Evolutionary conservation across 2,113 vertebrate genomes (phyloP).

Genomic region (Ceyx margarethae): DNA sequence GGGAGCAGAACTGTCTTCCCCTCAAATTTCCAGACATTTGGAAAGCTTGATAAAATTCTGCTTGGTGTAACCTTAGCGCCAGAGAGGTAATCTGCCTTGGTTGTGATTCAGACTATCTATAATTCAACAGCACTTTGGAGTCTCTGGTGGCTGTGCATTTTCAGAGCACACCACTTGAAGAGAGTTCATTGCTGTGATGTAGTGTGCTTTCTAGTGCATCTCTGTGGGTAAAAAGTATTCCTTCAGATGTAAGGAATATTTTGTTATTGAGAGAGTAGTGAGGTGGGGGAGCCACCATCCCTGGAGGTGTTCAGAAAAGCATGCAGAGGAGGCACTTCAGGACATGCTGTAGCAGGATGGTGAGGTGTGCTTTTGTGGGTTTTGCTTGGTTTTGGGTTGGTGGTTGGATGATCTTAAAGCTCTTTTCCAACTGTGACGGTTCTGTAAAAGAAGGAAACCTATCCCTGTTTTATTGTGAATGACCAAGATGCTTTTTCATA

Average conservation of each 20-base stretch:
- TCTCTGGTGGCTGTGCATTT: not conserved
- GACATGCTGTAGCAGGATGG: no score
- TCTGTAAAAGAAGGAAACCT: not conserved
- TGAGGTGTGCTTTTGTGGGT: no score
- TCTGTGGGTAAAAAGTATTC: not conserved
- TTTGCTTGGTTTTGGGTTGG: no score
- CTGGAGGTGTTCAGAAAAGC: no score
- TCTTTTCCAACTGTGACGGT: no score
- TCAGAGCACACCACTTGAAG: not conserved
- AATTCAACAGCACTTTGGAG: constrained; percentile 5
- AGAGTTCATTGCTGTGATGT: not conserved
- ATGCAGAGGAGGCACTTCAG: no score
- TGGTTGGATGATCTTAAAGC: no score
- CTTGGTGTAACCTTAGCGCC: not conserved
- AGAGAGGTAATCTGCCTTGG: not conserved
- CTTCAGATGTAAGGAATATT: no score
- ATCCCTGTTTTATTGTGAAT: not conserved
- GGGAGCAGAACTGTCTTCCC: not conserved
- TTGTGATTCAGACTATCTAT: not conserved
- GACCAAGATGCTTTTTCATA: not conserved
- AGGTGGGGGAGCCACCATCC: no score
- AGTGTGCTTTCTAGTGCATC: not conserved
- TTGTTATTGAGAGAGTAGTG: no score
- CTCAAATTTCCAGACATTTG: not conserved
- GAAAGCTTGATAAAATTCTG: not conserved